Evolutionary conservation across 2,888 invertebrate genomes (phyloP), one percentile per base, ranked within the genome.

Genomic region (Nemotelus nigrinus): DNA sequence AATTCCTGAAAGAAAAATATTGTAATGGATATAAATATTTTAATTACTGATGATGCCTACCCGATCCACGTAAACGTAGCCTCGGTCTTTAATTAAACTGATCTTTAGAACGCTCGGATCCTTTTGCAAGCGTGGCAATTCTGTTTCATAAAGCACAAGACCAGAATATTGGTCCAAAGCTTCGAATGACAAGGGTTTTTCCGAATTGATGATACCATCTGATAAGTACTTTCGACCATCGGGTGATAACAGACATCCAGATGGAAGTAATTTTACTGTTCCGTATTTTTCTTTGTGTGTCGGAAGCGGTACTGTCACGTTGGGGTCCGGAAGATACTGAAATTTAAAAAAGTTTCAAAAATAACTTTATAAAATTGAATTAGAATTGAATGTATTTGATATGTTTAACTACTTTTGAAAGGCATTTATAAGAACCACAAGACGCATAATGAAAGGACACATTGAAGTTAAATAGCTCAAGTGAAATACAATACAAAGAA

Each of bases 231-330:
- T 72, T 0, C 86, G 81, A 0, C 85, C 85, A 44, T 83, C 81
- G 0, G 81, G 45, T 3, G 89, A 89, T 1, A 91, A 81, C 1
- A 93, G 83, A 2, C 84, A 84, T 0, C 89, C 83, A 72, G 89
- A 87, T 57, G 89, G 87, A n/a, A 83, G 82, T 78, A 95, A 83
- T 0, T 84, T 81, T 0, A 94, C 87, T 2, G 85, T 82, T 2
- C 94, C 94, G 82, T 93, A 93, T 55, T 89, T 88, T 68, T 89
- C 90, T 87, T 94, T 96, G 0, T 89, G 88, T 70, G 90, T 87
- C 7, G 89, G 88, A 4, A 82, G 82, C 0, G 94, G 93, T 0
- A 90, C 85, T 0, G 90, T 86, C 43, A 89, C 85, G 79, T 89
- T 84, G 3, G 92, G 90, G 75, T 90, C 76, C 1, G 89, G 88